Percentiles rank a stretch among this genome's conserved stretches.
Evolutionary conservation across 1,140 invertebrate genomes (phyloP).

Genomic region (Asbolus verrucosus): DNA sequence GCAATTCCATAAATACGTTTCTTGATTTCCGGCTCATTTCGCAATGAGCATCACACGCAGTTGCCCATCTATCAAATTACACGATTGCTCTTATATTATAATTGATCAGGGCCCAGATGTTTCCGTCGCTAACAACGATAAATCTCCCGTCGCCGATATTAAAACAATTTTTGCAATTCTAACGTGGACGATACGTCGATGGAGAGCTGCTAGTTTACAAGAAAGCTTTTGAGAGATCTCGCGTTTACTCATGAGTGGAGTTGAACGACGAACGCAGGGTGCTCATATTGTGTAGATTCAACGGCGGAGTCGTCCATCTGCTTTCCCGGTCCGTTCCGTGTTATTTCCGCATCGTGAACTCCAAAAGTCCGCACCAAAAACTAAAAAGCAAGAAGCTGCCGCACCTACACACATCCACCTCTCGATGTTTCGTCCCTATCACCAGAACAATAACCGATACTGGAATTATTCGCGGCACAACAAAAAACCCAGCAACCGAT

Average conservation of each 20-base stretch:
- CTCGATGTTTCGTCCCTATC: slow-evolving; percentile 41
- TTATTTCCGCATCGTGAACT: slow-evolving; percentile 53
- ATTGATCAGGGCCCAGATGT: slow-evolving; percentile 44
- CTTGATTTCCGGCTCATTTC: slow-evolving; percentile 48
- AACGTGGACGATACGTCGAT: slow-evolving; percentile 12
- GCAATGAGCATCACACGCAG: slow-evolving; percentile 49
- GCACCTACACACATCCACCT: slow-evolving; percentile 44
- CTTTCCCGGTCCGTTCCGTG: slow-evolving; percentile 51
- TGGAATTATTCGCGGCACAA: slow-evolving; percentile 31
- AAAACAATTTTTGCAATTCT: no score
- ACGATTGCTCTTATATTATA: slow-evolving; percentile 47
- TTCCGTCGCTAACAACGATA: no score
- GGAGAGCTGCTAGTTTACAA: slow-evolving; percentile 38
- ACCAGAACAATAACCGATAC: slow-evolving; percentile 17
- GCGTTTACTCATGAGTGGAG: slow-evolving; percentile 53
- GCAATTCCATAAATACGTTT: slow-evolving; percentile 43
- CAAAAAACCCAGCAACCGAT: slow-evolving; percentile 9
- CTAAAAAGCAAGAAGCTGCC: slow-evolving; percentile 54
- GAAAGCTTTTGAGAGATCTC: slow-evolving; percentile 51
- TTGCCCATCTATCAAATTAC: slow-evolving; percentile 54
- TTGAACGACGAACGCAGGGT: slow-evolving; percentile 47
- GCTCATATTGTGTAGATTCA: slow-evolving; percentile 50
- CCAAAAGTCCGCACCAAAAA: slow-evolving; percentile 52
- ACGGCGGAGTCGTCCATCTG: slow-evolving; percentile 50
- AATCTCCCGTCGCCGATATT: no score